Conservation (phyloP, 2,888 invertebrate genomes). For the Baccha elongata region DNA sequence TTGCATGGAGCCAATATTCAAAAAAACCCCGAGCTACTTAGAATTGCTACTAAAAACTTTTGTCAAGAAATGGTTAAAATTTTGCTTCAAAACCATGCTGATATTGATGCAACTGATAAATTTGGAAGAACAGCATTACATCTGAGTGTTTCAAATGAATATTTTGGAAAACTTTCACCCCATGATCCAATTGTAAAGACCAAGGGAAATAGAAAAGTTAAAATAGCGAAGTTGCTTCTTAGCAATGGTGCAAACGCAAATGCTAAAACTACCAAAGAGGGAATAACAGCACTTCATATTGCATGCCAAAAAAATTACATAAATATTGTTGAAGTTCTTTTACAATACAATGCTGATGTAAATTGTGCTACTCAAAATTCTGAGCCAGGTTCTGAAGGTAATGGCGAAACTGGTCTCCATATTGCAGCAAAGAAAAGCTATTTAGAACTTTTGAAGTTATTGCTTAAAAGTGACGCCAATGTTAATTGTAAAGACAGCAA, state of each 20-base stretch:
- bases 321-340: constrained; percentile 18
- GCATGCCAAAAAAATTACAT: background rate
- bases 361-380: background rate
- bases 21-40: background rate
- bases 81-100: background rate
- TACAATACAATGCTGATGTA: constrained; percentile 12
- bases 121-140: constrained; percentile 9
- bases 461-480: background rate
- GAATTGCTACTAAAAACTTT: background rate
- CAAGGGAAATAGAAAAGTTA: no score
- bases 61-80: constrained; percentile 1
- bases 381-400: background rate
- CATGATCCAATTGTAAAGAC: no score
- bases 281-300: background rate
- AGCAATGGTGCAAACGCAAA: constrained; percentile 6
- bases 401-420: background rate
- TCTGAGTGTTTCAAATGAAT: background rate
- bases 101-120: background rate
- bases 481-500: background rate
- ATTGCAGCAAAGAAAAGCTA: background rate
- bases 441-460: background rate
- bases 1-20: background rate
- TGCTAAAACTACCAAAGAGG: background rate
- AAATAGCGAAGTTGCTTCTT: constrained; percentile 4
- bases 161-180: background rate